These are phyloP conservation scores for Vidua macroura DNA, from an alignment of 2,113 vertebrate genomes.

Conservation along the genomic window DNA sequence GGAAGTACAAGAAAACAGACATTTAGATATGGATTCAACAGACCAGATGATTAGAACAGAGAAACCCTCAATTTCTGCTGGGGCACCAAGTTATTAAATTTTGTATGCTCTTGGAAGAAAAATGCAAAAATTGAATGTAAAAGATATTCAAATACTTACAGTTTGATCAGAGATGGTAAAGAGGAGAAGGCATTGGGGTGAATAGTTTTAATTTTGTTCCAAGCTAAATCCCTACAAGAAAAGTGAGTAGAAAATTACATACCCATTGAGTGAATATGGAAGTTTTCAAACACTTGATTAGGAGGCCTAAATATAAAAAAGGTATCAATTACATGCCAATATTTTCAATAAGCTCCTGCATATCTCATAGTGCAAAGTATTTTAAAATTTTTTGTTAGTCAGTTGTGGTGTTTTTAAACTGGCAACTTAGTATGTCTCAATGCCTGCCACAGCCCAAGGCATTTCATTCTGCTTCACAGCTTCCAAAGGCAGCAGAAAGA, in stretches of 20 bases:
- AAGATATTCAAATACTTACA: conserved; percentile 81
- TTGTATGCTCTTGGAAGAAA: not conserved
- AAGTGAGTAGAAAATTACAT: conserved; percentile 38
- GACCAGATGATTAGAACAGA: not conserved
- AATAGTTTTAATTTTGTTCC: conserved; percentile 85
- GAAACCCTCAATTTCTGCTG: not conserved
- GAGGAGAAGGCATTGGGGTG: conserved; percentile 84
- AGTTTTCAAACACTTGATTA: conserved; percentile 48
- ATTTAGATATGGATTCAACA: not conserved
- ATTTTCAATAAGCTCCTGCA: not conserved
- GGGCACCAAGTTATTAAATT: not conserved
- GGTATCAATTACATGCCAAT: not conserved
- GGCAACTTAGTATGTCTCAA: not conserved
- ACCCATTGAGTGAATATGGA: conserved; percentile 1
- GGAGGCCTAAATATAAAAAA: conserved; percentile 35
- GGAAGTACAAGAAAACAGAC: not conserved
- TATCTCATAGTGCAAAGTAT: not conserved
- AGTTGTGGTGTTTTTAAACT: not conserved
- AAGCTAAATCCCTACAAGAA: conserved; percentile 85
- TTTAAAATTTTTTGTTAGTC: not conserved
- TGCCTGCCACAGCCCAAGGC: not conserved
- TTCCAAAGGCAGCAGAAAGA: not conserved
- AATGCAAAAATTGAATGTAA: not conserved
- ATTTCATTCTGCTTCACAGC: not conserved
- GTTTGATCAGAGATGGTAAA: conserved; percentile 86